These are phyloP conservation scores for Macrochelys suwanniensis DNA, from an alignment of 2,797 vertebrate genomes.

Conservation along the genomic window DNA sequence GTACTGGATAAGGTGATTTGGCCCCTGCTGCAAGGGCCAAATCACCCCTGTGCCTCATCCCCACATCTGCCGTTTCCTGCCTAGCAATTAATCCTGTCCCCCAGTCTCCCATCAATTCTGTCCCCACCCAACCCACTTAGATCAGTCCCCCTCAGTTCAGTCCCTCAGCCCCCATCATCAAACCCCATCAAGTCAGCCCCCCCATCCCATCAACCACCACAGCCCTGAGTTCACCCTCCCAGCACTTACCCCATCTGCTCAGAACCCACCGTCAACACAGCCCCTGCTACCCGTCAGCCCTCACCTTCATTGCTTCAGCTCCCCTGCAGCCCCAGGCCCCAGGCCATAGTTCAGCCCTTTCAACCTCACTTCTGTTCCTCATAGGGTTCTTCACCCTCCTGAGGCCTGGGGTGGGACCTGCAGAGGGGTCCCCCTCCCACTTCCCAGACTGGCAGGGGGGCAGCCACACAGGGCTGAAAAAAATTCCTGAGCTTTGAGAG, in stretches of 20 bases:
- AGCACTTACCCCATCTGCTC: background rate
- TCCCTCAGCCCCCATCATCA: background rate
- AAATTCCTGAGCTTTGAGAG: too few species aligned
- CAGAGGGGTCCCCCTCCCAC: background rate
- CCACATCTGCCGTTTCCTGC: background rate
- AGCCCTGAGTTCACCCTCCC: background rate
- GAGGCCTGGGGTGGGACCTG: background rate
- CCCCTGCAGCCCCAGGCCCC: background rate
- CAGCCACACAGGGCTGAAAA: background rate
- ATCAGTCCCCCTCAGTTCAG: background rate
- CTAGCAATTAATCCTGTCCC: background rate
- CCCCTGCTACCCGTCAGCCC: background rate
- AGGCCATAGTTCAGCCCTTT: background rate
- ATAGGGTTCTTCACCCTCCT: background rate
- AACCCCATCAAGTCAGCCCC: background rate
- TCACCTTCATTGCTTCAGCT: background rate
- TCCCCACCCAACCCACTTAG: background rate
- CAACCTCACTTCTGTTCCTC: background rate
- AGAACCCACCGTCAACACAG: background rate
- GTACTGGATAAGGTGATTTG: background rate
- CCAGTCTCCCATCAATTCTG: background rate
- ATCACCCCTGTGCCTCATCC: background rate
- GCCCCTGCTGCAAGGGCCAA: background rate
- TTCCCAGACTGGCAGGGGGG: background rate
- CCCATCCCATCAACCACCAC: background rate